Percentiles rank a stretch among this genome's conserved stretches.
Conservation (phyloP, 2,797 vertebrate genomes). For the Rhodeus uyekii region DNA sequence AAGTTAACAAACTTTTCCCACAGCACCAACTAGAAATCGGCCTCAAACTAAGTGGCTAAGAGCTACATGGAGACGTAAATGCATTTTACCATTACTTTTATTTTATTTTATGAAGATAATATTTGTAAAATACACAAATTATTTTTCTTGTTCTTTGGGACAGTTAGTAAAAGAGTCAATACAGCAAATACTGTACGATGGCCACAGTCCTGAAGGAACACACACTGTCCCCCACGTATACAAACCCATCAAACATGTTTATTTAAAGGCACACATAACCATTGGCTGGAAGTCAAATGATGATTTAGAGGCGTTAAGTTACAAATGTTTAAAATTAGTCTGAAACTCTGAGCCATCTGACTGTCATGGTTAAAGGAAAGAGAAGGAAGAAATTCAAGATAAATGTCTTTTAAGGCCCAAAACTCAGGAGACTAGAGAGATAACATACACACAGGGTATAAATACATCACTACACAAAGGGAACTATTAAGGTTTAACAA, state of each 20-base stretch:
- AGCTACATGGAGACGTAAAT: constrained; percentile 82
- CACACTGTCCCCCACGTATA: constrained; percentile 54
- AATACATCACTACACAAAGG: too few relatives aligned
- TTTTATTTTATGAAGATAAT: not conserved
- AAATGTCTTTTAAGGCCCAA: too few relatives aligned
- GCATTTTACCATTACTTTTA: not conserved
- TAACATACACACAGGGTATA: too few relatives aligned
- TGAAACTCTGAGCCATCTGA: constrained; percentile 30
- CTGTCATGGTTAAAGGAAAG: too few relatives aligned
- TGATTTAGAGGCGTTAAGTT: constrained; percentile 44
- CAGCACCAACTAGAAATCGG: constrained; percentile 90
- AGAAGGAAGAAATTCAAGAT: too few relatives aligned
- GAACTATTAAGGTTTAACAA: too few relatives aligned
- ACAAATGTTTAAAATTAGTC: constrained; percentile 69
- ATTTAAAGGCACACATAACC: constrained; percentile 27
- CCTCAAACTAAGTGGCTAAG: constrained; percentile 93
- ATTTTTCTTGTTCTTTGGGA: not conserved
- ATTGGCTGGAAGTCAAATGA: constrained; percentile 20
- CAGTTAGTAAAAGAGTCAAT: not conserved
- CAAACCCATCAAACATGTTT: constrained; percentile 35
- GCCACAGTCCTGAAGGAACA: not conserved
- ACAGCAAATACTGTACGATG: not conserved
- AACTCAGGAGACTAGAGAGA: too few relatives aligned
- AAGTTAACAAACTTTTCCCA: constrained; percentile 95
- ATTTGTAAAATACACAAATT: not conserved